These are phyloP conservation scores for Ceyx cyanopectus DNA, from an alignment of 2,113 vertebrate genomes.

Conservation along the genomic window DNA sequence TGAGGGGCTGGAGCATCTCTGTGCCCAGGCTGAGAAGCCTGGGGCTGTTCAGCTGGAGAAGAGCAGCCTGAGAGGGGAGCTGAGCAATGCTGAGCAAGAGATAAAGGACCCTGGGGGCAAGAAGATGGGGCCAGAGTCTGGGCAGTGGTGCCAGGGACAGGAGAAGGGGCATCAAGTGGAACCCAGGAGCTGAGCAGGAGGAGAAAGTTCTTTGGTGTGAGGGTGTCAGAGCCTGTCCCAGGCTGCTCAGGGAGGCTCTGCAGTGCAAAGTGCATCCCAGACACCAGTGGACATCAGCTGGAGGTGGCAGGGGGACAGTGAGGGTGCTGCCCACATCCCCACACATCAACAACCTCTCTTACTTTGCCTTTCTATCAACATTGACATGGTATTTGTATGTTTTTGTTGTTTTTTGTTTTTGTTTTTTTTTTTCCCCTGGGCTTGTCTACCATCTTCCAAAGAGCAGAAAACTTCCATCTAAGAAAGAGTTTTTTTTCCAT, in stretches of 20 bases:
- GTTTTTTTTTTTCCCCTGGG: neutral
- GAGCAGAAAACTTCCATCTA: neutral
- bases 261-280: fast-evolving
- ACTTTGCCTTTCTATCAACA: fast-evolving
- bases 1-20: neutral
- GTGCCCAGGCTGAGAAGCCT: too few species aligned
- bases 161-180: too few species aligned
- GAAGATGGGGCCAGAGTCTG: too few species aligned
- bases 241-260: too few species aligned
- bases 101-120: too few species aligned
- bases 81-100: too few species aligned
- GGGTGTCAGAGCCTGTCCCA: too few species aligned
- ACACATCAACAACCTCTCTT: fast-evolving
- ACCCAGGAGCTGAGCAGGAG: neutral
- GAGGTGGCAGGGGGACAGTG: too few species aligned
- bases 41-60: too few species aligned
- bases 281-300: fast-evolving
- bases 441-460: neutral
- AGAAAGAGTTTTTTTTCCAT: neutral
- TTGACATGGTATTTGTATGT: neutral
- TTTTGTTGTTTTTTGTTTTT: too few species aligned
- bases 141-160: too few species aligned
- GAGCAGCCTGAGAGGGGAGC: too few species aligned
- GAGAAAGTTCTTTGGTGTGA: neutral
- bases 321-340: neutral